Percentiles rank a stretch among this genome's conserved stretches.
phyloP scores from a whole-genome alignment of 2,797 vertebrate species.

The Hipposideros larvatus region DNA sequence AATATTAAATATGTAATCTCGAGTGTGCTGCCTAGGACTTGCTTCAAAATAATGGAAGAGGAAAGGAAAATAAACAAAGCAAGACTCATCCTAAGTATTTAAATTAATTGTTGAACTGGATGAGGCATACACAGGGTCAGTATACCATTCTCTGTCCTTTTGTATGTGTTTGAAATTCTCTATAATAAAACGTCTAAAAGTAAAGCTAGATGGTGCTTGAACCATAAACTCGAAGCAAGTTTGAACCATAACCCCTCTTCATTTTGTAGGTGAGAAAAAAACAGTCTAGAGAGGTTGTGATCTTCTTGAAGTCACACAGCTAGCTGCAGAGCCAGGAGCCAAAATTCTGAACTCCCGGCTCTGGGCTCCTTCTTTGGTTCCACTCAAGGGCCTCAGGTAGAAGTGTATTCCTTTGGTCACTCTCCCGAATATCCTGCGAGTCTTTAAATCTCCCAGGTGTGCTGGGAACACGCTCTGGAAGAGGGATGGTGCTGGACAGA shows the following conservation, averaged over 20 bases:
- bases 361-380: neutral
- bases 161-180: neutral
- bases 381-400: neutral
- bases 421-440: too few species aligned
- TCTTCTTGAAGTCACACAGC: constrained; percentile 20
- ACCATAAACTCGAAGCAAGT: too few species aligned
- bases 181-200: constrained; percentile 33
- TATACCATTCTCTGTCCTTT: neutral
- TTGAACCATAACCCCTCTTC: neutral
- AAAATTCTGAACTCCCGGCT: neutral
- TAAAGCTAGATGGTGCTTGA: neutral
- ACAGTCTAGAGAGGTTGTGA: constrained; percentile 32
- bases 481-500: neutral
- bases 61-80: neutral
- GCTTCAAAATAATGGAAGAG: neutral
- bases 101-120: neutral
- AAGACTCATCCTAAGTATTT: neutral
- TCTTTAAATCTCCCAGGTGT: neutral
- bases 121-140: neutral
- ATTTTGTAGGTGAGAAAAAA: neutral
- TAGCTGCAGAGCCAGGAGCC: neutral
- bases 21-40: neutral
- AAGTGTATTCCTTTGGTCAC: neutral
- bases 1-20: neutral
- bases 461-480: neutral